Percentiles rank a stretch among this genome's conserved stretches.
Evolutionary conservation across 2,888 invertebrate genomes (phyloP).

Genomic region (Daptonema setosum): DNA sequence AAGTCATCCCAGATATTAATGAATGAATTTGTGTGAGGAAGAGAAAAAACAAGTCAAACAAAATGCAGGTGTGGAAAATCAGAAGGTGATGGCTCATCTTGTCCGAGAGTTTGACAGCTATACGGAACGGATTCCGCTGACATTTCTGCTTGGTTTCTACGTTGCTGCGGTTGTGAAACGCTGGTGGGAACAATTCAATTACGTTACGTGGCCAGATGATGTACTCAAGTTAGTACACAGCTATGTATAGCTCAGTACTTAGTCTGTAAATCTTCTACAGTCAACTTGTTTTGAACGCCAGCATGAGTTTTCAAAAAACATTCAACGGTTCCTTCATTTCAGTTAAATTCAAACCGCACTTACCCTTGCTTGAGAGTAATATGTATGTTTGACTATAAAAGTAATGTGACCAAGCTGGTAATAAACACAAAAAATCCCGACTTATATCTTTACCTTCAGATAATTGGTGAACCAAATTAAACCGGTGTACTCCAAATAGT

Average conservation of each 20-base stretch:
- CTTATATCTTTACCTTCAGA: no score
- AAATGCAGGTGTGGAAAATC: neutral
- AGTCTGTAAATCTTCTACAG: neutral
- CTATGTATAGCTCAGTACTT: no score
- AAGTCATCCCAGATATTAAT: neutral
- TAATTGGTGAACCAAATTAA: no score
- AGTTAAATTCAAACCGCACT: no score
- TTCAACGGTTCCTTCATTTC: no score
- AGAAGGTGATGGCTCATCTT: no score
- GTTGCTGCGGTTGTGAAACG: slow-evolving; percentile 16
- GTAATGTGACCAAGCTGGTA: neutral
- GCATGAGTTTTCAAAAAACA: neutral
- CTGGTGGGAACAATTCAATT: slow-evolving; percentile 8
- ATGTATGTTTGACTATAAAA: neutral
- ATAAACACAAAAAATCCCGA: neutral
- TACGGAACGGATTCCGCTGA: slow-evolving; percentile 16
- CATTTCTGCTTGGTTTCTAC: slow-evolving; percentile 18
- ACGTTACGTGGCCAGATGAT: slow-evolving; percentile 7
- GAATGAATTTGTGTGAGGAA: neutral
- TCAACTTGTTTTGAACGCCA: neutral
- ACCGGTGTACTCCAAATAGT: no score
- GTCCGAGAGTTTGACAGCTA: slow-evolving; percentile 13
- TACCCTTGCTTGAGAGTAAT: no score
- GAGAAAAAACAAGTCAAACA: neutral
- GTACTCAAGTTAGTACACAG: neutral